Base-by-base conservation (phyloP, 1,140 invertebrate genomes). In the Octopus sinensis region DNA sequence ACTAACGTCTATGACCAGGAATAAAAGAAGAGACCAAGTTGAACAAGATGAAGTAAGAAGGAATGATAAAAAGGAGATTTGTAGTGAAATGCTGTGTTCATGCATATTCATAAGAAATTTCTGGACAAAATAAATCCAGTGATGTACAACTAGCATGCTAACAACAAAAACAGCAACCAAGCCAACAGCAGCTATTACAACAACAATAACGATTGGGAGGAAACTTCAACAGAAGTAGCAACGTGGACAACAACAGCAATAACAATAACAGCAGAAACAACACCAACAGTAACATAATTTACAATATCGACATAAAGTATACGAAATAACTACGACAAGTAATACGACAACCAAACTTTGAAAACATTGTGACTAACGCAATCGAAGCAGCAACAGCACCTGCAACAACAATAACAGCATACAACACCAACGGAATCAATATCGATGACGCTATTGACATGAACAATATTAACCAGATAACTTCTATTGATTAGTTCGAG, bases 301-400 rank as follows among this genome's bases (percentile, higher is more conserved):
- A 17, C 54, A 80, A 23, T 54, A 80, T 80, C 54, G 53, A 23
- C 23, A 23, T 23, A 23, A 23, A 23, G 23, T 23, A 23, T 23
- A 23, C 23, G 23, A 76, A 51, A 80, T 80, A 62, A 80, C 6
- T 54, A 53, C 73, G 54, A 80, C 51, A 62, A 73, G 73, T 54
- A 80, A 76, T 52, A 80, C 6, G 79, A 56, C 54, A 53, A 79
- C 54, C 43, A 56, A 56, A 53, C 53, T 79, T 30, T 43, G 30
- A 3, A 43, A 43, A 43, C 30, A 79, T 79, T 30, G 54, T 79
- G 79, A 56, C 6, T 30, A 79, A 4, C 43, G 6, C 54, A 53
- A 79, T 73, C 43, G 6, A 4, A 53, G 54, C 43, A 13, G 54
- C 4, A 53, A 56, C 4, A 53, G 54, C 4, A 53, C 53, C 4